phyloP scores from a whole-genome alignment of 2,888 invertebrate genomes.

The Eupithecia centaureata region DNA sequence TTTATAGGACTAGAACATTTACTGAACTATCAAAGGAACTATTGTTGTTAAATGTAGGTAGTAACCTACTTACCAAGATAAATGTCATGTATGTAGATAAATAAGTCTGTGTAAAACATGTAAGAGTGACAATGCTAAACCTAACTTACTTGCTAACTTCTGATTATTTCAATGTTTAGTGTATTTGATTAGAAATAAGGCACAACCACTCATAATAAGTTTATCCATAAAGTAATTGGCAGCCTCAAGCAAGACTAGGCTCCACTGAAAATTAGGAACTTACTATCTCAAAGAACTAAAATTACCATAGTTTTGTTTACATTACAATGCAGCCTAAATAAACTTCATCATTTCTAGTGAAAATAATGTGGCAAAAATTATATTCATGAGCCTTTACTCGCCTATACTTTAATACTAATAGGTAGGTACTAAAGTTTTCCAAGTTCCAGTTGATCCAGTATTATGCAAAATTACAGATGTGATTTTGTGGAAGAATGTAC shows the following conservation, averaged over 20 bases:
- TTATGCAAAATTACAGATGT: background rate
- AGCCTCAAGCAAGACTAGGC: conserved; percentile 4
- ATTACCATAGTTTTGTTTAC: background rate
- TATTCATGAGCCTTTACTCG: background rate
- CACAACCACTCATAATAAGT: conserved; percentile 65
- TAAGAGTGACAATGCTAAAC: background rate
- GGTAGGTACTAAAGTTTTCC: background rate
- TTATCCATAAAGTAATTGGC: conserved; percentile 4
- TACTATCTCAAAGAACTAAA: background rate
- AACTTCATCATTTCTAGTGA: background rate
- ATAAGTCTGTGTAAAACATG: conserved; percentile 4
- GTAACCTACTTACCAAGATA: background rate
- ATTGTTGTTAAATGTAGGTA: conserved; percentile 45
- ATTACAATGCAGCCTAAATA: background rate
- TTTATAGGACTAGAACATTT: conserved; percentile 75
- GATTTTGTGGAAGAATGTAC: background rate
- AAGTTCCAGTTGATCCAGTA: background rate
- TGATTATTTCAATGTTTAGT: conserved; percentile 38
- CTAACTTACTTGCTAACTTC: background rate
- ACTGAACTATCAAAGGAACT: conserved; percentile 70
- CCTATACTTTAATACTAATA: background rate
- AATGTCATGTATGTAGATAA: background rate
- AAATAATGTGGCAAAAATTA: background rate
- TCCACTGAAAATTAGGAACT: conserved; percentile 10
- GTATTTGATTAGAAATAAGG: conserved; percentile 68